Evolutionary conservation across 2,797 vertebrate genomes (phyloP).

Genomic region (Halcyon badia): DNA sequence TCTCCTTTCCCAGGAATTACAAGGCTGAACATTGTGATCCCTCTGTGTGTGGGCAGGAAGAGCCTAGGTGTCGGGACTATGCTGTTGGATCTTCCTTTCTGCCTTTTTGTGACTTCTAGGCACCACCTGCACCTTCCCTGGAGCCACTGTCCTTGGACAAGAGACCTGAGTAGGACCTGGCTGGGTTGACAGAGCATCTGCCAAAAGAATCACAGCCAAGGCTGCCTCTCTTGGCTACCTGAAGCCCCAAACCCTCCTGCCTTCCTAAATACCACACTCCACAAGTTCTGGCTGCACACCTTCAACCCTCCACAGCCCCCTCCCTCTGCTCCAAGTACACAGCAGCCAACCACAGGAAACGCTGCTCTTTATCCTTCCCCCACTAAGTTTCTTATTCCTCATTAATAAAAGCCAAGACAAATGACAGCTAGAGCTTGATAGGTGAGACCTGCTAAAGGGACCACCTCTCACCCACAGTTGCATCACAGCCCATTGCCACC

Average conservation of each 20-base stretch:
- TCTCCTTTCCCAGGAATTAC: slow-evolving; percentile 47
- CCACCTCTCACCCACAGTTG: not conserved
- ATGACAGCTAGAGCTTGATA: not conserved
- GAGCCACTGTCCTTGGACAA: not conserved
- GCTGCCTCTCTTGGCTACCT: not conserved
- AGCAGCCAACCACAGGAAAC: not conserved
- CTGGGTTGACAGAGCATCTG: not conserved
- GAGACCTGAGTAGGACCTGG: not conserved
- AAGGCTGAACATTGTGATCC: not conserved
- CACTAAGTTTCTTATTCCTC: not conserved
- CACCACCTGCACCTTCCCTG: not conserved
- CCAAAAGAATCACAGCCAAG: not conserved
- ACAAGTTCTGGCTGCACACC: not conserved
- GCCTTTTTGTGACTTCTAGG: not conserved
- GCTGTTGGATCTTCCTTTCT: not conserved
- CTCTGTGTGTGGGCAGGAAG: slow-evolving; percentile 10
- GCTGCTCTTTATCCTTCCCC: not conserved
- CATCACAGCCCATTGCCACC: not conserved
- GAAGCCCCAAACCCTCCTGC: not conserved
- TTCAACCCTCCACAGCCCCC: not conserved
- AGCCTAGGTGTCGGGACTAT: not conserved
- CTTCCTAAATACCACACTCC: not conserved
- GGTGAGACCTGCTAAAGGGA: not conserved
- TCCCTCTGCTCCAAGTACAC: not conserved
- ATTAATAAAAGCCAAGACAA: not conserved